phyloP scores from a whole-genome alignment of 23 tunicate species.

The Ciona savignyi region DNA sequence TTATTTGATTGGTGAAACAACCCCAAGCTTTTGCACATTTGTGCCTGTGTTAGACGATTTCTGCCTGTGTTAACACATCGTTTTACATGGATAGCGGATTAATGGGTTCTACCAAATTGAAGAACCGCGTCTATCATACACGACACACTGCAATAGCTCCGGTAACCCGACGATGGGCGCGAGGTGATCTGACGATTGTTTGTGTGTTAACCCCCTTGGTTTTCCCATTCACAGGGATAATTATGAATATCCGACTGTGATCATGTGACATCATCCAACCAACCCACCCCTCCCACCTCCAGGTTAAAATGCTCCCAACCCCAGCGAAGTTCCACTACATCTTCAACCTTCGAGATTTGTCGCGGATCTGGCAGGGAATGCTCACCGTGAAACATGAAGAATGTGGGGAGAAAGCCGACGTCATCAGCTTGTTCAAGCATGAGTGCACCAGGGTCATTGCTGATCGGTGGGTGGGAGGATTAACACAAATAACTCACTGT shows the following conservation, averaged over 20 bases:
- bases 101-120: neutral
- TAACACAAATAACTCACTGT: neutral
- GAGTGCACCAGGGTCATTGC: constrained; percentile 96
- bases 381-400: constrained; percentile 58
- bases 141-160: neutral
- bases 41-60: no score
- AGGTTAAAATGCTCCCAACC: constrained; percentile 96
- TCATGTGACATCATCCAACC: no score
- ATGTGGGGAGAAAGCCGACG: constrained; percentile 21
- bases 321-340: constrained; percentile 99
- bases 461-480: constrained; percentile 43
- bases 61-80: no score
- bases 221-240: no score
- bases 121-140: neutral
- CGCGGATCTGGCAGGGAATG: constrained; percentile 99
- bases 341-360: constrained; percentile 95
- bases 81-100: no score
- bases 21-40: no score
- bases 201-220: no score
- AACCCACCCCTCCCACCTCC: neutral
- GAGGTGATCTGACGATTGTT: neutral
- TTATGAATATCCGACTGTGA: no score
- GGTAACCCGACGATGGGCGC: neutral
- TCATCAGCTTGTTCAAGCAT: constrained; percentile 75
- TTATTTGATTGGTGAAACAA: no score